Conservation (phyloP, 1,140 invertebrate genomes). For the Zophobas morio region DNA sequence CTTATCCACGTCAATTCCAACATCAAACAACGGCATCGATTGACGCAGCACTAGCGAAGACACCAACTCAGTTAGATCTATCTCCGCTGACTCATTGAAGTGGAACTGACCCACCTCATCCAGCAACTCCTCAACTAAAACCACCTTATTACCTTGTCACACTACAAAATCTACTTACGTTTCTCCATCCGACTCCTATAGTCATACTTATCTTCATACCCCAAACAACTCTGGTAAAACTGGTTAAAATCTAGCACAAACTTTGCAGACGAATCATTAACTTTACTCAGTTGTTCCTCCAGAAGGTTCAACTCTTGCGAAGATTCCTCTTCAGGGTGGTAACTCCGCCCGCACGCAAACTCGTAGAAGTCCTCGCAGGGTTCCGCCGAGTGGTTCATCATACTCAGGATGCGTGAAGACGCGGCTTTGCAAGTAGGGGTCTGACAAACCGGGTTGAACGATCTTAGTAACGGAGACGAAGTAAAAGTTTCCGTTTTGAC, state of each 20-base stretch:
- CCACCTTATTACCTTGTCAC: constrained; percentile 1
- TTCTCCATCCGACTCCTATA: constrained; percentile 34
- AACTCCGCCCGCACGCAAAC: constrained; percentile 73
- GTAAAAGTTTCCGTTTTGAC: too few relatives aligned
- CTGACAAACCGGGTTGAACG: constrained; percentile 4
- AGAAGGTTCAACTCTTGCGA: constrained; percentile 8
- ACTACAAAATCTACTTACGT: constrained; percentile 19
- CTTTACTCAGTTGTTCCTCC: background rate
- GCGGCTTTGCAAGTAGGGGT: constrained; percentile 20
- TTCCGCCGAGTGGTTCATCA: constrained; percentile 68
- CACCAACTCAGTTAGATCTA: constrained; percentile 49
- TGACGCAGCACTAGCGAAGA: constrained; percentile 46
- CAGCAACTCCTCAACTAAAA: constrained; percentile 46
- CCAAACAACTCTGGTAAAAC: constrained; percentile 51
- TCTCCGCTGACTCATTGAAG: background rate
- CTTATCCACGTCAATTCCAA: constrained; percentile 48
- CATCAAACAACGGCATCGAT: constrained; percentile 53
- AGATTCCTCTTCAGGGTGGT: constrained; percentile 12
- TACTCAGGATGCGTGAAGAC: constrained; percentile 47
- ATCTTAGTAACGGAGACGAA: background rate
- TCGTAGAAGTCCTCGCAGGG: constrained; percentile 85
- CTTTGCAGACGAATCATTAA: constrained; percentile 15
- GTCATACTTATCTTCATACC: constrained; percentile 45
- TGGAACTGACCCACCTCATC: constrained; percentile 36
- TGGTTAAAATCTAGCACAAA: constrained; percentile 25